These are phyloP conservation scores for Chrosomus eos DNA, from an alignment of 2,797 vertebrate genomes.

Conservation along the genomic window DNA sequence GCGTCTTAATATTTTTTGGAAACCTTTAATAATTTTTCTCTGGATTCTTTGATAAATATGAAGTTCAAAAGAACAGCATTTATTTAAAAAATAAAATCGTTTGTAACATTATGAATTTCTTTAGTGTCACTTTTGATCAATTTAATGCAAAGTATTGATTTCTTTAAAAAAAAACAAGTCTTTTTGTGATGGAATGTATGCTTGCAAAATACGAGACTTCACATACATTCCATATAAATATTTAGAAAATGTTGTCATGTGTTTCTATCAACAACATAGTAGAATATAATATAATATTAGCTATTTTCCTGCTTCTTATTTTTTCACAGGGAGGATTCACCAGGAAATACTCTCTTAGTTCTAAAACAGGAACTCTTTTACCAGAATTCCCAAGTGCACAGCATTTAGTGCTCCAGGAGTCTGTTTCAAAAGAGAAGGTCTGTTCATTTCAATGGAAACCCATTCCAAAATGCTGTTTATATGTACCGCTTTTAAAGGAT, in stretches of 20 bases:
- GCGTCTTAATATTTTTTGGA: background rate
- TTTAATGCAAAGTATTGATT: background rate
- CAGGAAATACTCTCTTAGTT: constrained; percentile 96
- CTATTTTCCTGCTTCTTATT: background rate
- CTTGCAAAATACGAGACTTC: background rate
- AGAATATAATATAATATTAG: background rate
- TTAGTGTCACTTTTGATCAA: background rate
- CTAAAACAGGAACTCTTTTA: constrained; percentile 96
- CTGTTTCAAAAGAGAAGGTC: constrained; percentile 95
- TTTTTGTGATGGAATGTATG: background rate
- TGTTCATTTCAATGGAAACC: constrained; percentile 27
- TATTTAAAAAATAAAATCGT: background rate
- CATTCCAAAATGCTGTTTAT: background rate
- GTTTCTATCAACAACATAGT: background rate
- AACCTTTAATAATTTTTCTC: background rate
- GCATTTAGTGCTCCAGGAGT: constrained; percentile 91
- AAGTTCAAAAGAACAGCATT: background rate
- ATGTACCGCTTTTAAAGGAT: background rate
- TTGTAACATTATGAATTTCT: background rate
- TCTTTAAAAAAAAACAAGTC: background rate
- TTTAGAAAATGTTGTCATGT: background rate
- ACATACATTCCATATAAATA: background rate
- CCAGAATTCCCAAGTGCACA: constrained; percentile 96
- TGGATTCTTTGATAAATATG: background rate
- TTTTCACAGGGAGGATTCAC: constrained; percentile 92